A percentile compares a stretch with the other conserved stretches of the same genome.
These are phyloP conservation scores for Scaptodrosophila latifasciaeformis DNA, from an alignment of 2,888 invertebrate genomes.

Conservation along the genomic window DNA sequence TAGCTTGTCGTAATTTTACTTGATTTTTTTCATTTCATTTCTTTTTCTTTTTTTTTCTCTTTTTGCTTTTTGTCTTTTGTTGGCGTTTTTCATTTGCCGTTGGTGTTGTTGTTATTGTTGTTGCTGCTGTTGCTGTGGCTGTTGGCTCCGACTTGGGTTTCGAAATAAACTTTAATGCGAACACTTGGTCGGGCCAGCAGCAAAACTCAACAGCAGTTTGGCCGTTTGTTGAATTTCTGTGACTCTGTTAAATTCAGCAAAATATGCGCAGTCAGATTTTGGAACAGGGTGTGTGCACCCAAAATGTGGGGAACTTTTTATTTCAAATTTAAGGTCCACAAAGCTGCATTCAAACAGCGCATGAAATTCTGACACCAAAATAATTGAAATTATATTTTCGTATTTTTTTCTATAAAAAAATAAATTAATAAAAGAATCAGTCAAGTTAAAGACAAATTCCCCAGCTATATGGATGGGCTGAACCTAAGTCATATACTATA, in stretches of 20 bases:
- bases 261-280: constrained; percentile 60
- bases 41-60: constrained; percentile 26
- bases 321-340: too few relatives aligned
- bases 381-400: too few relatives aligned
- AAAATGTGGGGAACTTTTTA: too few relatives aligned
- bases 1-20: constrained; percentile 69
- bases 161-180: constrained; percentile 68
- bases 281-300: too few relatives aligned
- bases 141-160: constrained; percentile 50
- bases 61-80: constrained; percentile 42
- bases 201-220: too few relatives aligned
- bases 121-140: constrained; percentile 24
- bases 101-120: constrained; percentile 14
- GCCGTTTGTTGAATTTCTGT: constrained; percentile 35
- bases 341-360: too few relatives aligned
- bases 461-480: too few relatives aligned
- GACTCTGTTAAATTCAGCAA: constrained; percentile 60
- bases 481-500: too few relatives aligned
- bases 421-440: too few relatives aligned
- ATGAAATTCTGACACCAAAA: too few relatives aligned
- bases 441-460: too few relatives aligned
- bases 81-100: constrained; percentile 47
- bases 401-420: too few relatives aligned
- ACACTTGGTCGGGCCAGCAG: constrained; percentile 40
- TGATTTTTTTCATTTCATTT: constrained; percentile 44